Percentiles rank a stretch among this genome's conserved stretches.
Evolutionary conservation across 2,888 invertebrate genomes (phyloP).

Genomic region (Psylliodes chrysocephalus): DNA sequence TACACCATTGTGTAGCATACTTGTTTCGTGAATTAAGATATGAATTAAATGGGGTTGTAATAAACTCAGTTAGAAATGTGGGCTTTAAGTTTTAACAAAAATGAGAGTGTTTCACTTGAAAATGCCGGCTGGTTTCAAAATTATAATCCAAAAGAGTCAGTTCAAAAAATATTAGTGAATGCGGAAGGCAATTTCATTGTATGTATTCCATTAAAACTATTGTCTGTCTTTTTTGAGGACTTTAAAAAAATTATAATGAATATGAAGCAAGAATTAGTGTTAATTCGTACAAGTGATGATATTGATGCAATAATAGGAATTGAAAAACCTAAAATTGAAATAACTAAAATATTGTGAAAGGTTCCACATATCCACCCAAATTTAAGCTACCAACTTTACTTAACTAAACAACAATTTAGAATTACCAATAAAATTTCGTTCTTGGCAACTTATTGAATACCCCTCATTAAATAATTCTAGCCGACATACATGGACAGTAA

Average conservation of each 20-base stretch:
- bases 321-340: conserved; percentile 30
- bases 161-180: not conserved
- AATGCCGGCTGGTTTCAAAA: conserved; percentile 1
- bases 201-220: conserved; percentile 28
- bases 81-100: not conserved
- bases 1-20: conserved; percentile 34
- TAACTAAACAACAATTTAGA: conserved; percentile 22
- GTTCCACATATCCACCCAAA: conserved; percentile 39
- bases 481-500: conserved; percentile 35
- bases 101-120: not conserved
- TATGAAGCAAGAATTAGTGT: conserved; percentile 38
- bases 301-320: conserved; percentile 28
- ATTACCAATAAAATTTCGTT: conserved; percentile 31
- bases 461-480: conserved; percentile 28
- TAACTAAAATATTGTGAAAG: conserved; percentile 34
- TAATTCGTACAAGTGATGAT: conserved; percentile 35
- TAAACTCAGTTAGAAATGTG: conserved; percentile 22
- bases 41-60: conserved; percentile 41
- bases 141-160: not conserved
- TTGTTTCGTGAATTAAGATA: conserved; percentile 40
- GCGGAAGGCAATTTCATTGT: not conserved
- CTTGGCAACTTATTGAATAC: conserved; percentile 37
- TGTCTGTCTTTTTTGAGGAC: conserved; percentile 32
- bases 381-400: no score
- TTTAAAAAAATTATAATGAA: conserved; percentile 38